phyloP scores from a whole-genome alignment of 2,888 invertebrate species.

The Orchesella flavescens region DNA sequence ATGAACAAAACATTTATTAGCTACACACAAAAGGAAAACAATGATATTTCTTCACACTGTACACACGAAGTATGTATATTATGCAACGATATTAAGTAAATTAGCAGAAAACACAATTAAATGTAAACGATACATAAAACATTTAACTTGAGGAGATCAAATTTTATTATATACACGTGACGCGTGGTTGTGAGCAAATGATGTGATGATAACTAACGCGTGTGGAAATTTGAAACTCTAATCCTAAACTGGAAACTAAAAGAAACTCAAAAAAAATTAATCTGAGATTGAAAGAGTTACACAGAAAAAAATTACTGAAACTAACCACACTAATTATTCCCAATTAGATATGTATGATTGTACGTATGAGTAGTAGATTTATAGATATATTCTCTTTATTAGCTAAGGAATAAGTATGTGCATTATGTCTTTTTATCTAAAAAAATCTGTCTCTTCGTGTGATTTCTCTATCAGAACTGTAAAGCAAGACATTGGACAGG shows the following conservation, averaged over 20 bases:
- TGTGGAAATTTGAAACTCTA: not conserved
- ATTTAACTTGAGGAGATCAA: not conserved
- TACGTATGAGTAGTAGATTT: no score
- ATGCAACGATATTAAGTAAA: not conserved
- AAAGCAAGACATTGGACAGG: no score
- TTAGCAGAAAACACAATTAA: not conserved
- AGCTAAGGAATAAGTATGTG: not conserved
- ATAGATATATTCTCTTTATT: no score
- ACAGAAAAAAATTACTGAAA: not conserved
- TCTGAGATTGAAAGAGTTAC: not conserved
- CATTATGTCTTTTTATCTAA: not conserved
- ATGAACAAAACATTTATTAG: not conserved
- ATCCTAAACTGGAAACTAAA: not conserved
- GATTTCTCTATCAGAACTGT: no score
- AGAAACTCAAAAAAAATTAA: not conserved
- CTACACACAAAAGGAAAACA: not conserved
- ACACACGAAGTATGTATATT: not conserved
- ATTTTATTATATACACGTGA: not conserved
- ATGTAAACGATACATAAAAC: not conserved
- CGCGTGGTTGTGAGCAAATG: constrained; percentile 36
- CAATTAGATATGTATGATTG: no score
- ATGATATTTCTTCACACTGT: constrained; percentile 29
- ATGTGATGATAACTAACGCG: not conserved
- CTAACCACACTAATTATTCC: no score
- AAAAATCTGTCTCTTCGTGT: not conserved